Percentiles rank a stretch among this genome's conserved stretches.
Evolutionary conservation across 1,140 invertebrate genomes (phyloP).

Genomic region (Drosophila kepulauana): DNA sequence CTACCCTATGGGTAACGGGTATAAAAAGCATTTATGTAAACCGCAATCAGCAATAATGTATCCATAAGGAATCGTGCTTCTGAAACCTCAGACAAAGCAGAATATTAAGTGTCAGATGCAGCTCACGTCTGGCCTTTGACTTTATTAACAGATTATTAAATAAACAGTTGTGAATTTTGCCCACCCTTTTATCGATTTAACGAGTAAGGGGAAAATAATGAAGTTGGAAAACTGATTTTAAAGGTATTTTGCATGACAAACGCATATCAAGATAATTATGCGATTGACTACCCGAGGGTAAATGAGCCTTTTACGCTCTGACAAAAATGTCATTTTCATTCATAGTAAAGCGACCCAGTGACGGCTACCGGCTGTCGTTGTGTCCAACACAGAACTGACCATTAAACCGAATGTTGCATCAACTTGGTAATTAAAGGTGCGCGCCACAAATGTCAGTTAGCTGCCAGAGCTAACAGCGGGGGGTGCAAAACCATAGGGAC

Average conservation of each 20-base stretch:
- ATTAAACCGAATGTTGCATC: slow-evolving; percentile 74
- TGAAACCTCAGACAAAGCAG: not conserved
- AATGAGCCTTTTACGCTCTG: slow-evolving; percentile 6
- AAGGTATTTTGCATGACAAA: slow-evolving; percentile 2
- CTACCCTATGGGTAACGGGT: too few species aligned
- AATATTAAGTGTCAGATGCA: not conserved
- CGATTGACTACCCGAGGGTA: not conserved
- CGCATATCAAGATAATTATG: slow-evolving; percentile 3
- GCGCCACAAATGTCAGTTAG: slow-evolving; percentile 59
- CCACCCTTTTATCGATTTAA: not conserved
- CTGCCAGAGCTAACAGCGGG: slow-evolving; percentile 34
- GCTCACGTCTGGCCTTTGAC: not conserved
- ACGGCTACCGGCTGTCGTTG: too few species aligned
- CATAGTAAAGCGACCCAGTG: not conserved
- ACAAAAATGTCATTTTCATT: slow-evolving; percentile 27
- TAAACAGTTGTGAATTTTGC: not conserved
- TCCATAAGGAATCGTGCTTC: not conserved
- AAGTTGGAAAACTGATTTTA: slow-evolving; percentile 6
- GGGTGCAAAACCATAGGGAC: slow-evolving; percentile 17
- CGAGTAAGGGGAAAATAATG: not conserved
- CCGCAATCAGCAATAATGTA: too few species aligned
- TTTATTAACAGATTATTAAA: slow-evolving; percentile 1
- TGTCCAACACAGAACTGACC: slow-evolving; percentile 44
- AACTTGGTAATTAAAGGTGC: slow-evolving; percentile 75
- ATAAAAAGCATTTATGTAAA: not conserved